Base-by-base conservation (phyloP, 1,140 invertebrate species). In the Delia radicum region DNA sequence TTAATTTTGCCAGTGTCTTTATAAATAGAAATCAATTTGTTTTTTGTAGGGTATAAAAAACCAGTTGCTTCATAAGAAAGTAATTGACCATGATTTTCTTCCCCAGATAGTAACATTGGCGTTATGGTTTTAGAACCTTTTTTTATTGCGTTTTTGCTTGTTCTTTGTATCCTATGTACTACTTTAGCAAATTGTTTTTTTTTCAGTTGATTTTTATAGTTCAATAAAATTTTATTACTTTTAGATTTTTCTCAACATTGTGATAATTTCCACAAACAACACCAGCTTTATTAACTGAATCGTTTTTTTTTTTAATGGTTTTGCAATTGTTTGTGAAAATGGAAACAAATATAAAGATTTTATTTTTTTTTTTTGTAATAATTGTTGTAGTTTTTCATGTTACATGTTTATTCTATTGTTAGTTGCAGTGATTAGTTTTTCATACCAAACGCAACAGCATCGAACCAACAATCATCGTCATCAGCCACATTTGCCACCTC, bases 191-290 rank as follows among this genome's bases (percentile, higher is more conserved):
- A 42, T n/a, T 55, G 48, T 55, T 55, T 15, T 48, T 48, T 18
- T n/a, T 48, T 55, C 3, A 28, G 3, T 31, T 28, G 33, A 71
- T 71, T 71, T 71, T 71, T 71, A 71, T 71, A 31, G 67, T 21
- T 37, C 67, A 71, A 71, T 71, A 71, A 71, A 71, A 71, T 71
- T 71, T 71, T 71, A 71, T 71, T 71, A 31, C 27, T 71, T 42
- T 71, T 18, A 29, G 67, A 71, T 71, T 71, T 71, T 24, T 31
- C 31, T 21, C 67, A 71, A 24, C 26, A 31, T 65, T 65, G 63
- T 65, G 63, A 65, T 65, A 65, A 65, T 65, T 65, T 65, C 15
- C 63, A 65, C 62, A 65, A 8, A 27, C 10, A 61, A 27, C 28
- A 28, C 24, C 28, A 28, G n/a, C 1, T 7, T 7, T n/a, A 29